Evolutionary conservation across 2,113 vertebrate species (phyloP).

Genomic region (Vimba vimba): DNA sequence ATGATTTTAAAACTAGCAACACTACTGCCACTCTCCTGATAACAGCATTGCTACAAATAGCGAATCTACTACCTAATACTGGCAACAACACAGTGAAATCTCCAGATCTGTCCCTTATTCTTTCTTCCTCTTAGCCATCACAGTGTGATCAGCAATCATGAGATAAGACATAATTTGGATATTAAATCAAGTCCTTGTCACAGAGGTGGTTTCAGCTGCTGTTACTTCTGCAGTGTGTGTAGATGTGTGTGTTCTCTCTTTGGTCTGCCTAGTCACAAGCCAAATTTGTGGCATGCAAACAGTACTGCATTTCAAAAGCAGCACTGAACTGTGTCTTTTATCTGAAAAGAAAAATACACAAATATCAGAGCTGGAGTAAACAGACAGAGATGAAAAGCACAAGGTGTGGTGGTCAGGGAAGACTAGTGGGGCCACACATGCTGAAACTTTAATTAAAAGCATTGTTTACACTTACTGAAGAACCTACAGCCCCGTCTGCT

Average conservation of each 20-base stretch:
- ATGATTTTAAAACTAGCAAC: neutral
- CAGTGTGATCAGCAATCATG: neutral
- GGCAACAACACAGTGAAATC: neutral
- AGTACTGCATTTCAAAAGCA: conserved; percentile 16
- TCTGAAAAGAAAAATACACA: conserved; percentile 34
- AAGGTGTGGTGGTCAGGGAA: conserved; percentile 24
- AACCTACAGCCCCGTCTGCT: neutral
- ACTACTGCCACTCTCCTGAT: neutral
- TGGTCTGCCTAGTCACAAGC: conserved; percentile 18
- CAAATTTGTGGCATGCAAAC: neutral
- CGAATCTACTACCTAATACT: neutral
- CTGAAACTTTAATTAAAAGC: conserved; percentile 53
- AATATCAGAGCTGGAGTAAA: conserved; percentile 17
- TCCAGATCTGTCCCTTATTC: neutral
- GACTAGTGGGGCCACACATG: conserved; percentile 27
- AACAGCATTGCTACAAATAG: neutral
- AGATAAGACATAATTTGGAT: conserved; percentile 28
- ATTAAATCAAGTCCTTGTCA: conserved; percentile 11
- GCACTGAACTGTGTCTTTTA: conserved; percentile 42
- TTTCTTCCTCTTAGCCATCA: neutral
- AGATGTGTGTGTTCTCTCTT: neutral
- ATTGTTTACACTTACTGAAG: conserved; percentile 31
- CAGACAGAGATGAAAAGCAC: conserved; percentile 37
- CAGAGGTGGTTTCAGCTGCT: conserved; percentile 42
- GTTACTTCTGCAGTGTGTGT: conserved; percentile 2